phyloP scores from a whole-genome alignment of 2,113 vertebrate genomes.

The Gymnobelideus leadbeateri region DNA sequence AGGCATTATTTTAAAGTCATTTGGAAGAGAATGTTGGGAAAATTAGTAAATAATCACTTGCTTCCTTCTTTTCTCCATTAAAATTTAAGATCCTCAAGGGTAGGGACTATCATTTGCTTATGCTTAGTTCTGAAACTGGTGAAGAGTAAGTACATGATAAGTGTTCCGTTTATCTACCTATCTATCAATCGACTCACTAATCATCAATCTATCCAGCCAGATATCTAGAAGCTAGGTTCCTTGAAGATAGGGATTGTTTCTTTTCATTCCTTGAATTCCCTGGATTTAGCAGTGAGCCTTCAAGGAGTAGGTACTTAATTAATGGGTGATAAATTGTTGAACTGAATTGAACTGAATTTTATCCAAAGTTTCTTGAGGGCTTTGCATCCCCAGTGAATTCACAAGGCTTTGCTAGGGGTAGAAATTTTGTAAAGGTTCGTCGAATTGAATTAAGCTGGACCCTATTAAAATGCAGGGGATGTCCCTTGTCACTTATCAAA shows the following conservation, averaged over 20 bases:
- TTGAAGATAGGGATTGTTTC: background rate
- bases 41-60: background rate
- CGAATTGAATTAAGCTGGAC: background rate
- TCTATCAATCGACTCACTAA: background rate
- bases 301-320: background rate
- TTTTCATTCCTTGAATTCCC: background rate
- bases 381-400: background rate
- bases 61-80: background rate
- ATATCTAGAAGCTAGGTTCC: background rate
- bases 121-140: background rate
- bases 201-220: background rate
- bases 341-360: background rate
- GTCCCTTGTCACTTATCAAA: slow-evolving; percentile 66
- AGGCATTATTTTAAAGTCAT: background rate
- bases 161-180: background rate
- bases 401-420: background rate
- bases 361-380: background rate
- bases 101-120: background rate
- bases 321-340: background rate
- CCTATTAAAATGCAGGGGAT: slow-evolving; percentile 65
- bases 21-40: background rate
- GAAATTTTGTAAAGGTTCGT: slow-evolving; percentile 25
- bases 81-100: background rate
- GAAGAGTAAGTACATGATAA: background rate
- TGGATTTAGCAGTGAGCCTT: background rate